These are phyloP conservation scores for Achatina immaculata DNA, from an alignment of 1,140 invertebrate genomes.

Conservation along the genomic window DNA sequence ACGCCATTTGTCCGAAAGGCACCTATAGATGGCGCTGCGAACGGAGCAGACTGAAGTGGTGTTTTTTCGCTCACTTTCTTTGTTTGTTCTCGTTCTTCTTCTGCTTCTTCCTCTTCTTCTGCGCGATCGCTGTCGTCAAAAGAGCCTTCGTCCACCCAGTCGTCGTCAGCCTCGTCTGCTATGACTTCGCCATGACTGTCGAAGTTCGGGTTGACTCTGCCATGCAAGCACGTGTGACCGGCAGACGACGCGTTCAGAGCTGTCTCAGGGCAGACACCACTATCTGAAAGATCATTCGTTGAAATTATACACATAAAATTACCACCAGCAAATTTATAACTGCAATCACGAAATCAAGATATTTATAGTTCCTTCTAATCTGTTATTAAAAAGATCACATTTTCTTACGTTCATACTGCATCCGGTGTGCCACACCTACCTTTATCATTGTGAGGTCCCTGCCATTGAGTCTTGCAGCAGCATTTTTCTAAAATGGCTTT, in stretches of 20 bases:
- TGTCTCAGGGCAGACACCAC: background rate
- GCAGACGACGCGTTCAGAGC: background rate
- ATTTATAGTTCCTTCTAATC: no score
- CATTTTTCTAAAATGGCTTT: slow-evolving; percentile 45
- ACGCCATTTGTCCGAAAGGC: background rate
- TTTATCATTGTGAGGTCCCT: no score
- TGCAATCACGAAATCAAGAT: no score
- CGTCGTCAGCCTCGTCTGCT: background rate
- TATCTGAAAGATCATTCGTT: no score
- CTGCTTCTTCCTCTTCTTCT: background rate
- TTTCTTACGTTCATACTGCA: no score
- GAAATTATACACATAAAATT: no score
- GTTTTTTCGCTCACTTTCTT: slow-evolving; percentile 2
- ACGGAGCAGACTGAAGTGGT: background rate
- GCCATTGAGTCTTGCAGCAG: slow-evolving; percentile 42
- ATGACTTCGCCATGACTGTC: background rate
- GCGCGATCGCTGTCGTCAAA: background rate
- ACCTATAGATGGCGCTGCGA: background rate
- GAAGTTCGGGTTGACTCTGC: slow-evolving; percentile 15
- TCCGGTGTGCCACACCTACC: no score
- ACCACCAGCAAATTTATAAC: no score
- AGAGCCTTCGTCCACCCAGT: background rate
- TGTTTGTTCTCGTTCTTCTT: no score
- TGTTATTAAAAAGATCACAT: no score
- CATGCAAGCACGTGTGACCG: slow-evolving; percentile 17